Conservation (phyloP, 2,113 vertebrate species). For the Ceuthmochares aereus region DNA sequence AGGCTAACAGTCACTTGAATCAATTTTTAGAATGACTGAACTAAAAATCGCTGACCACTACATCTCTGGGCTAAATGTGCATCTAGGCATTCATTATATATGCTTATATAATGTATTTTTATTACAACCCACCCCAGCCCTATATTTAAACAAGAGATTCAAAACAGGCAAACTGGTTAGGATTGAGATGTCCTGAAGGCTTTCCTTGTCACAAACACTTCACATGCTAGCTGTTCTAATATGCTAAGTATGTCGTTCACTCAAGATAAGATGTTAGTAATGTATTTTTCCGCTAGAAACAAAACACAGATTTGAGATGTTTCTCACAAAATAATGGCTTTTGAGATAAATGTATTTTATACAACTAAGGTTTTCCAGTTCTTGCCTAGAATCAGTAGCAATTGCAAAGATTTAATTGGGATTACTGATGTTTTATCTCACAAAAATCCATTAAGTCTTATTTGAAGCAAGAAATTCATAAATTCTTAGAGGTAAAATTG, state of each 20-base stretch:
- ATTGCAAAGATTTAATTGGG: conserved; percentile 21
- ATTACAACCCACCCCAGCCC: neutral
- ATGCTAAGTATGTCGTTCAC: neutral
- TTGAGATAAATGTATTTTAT: neutral
- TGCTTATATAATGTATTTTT: neutral
- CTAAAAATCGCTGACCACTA: fast-evolving
- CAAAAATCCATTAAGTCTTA: conserved; percentile 40
- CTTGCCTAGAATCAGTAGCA: neutral
- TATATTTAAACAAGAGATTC: neutral
- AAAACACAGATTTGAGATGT: neutral
- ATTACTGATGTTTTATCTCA: conserved; percentile 35
- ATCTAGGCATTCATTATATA: neutral
- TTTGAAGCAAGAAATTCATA: conserved; percentile 30
- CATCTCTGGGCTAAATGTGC: neutral
- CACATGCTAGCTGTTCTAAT: neutral
- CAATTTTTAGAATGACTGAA: neutral
- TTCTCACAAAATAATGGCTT: conserved; percentile 12
- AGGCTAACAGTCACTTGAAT: neutral
- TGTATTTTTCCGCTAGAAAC: neutral
- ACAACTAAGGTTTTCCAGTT: neutral
- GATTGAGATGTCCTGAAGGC: neutral
- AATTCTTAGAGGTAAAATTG: conserved; percentile 28
- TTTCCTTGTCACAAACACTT: neutral
- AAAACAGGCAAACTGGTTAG: neutral
- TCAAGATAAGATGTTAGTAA: neutral